Evolutionary conservation across 2,113 vertebrate genomes (phyloP).

Genomic region (Noturus placidus): DNA sequence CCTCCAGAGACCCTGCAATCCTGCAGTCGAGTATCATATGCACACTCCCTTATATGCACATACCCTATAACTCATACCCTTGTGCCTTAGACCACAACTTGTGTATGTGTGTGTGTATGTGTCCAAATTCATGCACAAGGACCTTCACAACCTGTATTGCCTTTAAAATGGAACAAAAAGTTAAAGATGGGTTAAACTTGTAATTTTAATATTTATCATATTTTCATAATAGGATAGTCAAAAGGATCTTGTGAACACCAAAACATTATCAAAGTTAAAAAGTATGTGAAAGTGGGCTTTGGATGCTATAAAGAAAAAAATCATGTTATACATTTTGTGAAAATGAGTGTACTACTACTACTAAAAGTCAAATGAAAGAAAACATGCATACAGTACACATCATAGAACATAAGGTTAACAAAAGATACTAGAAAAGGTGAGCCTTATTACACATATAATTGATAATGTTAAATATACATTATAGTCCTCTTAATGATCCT

Average conservation of each 20-base stretch:
- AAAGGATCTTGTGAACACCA: background rate
- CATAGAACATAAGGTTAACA: background rate
- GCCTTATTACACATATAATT: too few species aligned
- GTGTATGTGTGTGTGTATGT: background rate
- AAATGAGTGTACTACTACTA: background rate
- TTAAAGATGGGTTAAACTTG: background rate
- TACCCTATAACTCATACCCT: background rate
- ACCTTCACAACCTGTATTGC: slow-evolving; percentile 12
- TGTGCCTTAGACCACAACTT: slow-evolving; percentile 12
- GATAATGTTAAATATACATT: background rate
- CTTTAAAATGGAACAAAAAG: slow-evolving; percentile 11
- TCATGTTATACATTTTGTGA: background rate
- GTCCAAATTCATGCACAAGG: background rate
- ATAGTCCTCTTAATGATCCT: background rate
- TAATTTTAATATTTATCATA: background rate
- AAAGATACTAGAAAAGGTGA: background rate
- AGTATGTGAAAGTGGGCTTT: background rate
- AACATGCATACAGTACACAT: background rate
- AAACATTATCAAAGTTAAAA: background rate
- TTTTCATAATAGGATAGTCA: background rate
- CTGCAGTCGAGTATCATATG: slow-evolving; percentile 9
- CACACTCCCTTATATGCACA: background rate
- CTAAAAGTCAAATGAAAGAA: background rate
- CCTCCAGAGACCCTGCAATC: slow-evolving; percentile 51
- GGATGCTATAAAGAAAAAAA: background rate